Evolutionary conservation across 2,113 vertebrate genomes (phyloP).

Genomic region (Anguilla japonica): DNA sequence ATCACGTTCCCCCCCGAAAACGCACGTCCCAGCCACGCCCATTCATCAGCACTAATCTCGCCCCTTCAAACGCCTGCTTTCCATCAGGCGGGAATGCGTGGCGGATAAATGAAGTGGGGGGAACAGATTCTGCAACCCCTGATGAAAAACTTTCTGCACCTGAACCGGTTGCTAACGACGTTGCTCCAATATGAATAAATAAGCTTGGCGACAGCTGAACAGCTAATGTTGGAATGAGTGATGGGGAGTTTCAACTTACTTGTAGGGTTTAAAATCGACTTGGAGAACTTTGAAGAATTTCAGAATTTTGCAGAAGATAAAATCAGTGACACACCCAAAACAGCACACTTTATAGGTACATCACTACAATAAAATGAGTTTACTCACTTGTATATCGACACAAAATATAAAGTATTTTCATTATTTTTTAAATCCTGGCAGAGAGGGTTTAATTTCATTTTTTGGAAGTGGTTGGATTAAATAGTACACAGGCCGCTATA

Average conservation of each 20-base stretch:
- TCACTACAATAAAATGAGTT: too few relatives aligned
- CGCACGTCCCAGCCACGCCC: neutral
- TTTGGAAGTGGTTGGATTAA: too few relatives aligned
- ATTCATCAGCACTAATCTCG: conserved; percentile 19
- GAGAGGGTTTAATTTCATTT: too few relatives aligned
- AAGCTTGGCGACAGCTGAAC: neutral
- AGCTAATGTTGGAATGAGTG: neutral
- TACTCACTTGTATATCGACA: too few relatives aligned
- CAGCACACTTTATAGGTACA: too few relatives aligned
- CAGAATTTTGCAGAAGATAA: too few relatives aligned
- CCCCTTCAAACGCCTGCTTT: neutral
- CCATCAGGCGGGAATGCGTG: neutral
- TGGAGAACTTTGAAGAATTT: too few relatives aligned
- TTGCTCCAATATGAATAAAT: neutral
- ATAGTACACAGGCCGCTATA: too few relatives aligned
- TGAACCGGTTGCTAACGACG: neutral
- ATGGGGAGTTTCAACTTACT: neutral
- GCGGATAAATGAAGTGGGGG: neutral
- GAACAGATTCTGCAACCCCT: neutral
- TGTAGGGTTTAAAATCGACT: too few relatives aligned
- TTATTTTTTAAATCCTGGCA: too few relatives aligned
- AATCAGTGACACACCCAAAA: too few relatives aligned
- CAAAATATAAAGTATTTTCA: too few relatives aligned
- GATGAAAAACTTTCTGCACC: neutral
- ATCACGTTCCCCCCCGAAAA: conserved; percentile 24